Evolutionary conservation across 2,888 invertebrate genomes (phyloP).

Genomic region (Xestobium rufovillosum): DNA sequence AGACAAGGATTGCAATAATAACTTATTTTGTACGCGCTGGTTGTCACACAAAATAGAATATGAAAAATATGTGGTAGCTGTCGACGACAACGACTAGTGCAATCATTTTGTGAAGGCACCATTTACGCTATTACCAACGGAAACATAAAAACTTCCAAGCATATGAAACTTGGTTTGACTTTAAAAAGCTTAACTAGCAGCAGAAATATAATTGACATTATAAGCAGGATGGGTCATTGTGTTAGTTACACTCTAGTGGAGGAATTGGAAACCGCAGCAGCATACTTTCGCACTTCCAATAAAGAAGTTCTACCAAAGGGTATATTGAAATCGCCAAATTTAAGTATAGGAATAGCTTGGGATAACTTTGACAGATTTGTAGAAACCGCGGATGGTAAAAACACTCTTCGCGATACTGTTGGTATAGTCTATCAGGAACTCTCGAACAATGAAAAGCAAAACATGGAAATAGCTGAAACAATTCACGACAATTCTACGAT

Average conservation of each 20-base stretch:
- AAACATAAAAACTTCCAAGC: constrained; percentile 17
- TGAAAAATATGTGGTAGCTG: too few species aligned
- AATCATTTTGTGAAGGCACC: constrained; percentile 14
- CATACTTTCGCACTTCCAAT: constrained; percentile 11
- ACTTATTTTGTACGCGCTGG: too few species aligned
- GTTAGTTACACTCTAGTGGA: constrained; percentile 10
- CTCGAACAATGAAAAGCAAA: too few species aligned
- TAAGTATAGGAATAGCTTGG: constrained; percentile 18
- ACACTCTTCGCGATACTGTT: constrained; percentile 17
- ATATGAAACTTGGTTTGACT: constrained; percentile 11
- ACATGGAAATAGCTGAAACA: too few species aligned
- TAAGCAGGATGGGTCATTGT: constrained; percentile 10
- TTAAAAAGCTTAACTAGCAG: constrained; percentile 8
- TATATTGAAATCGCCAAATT: constrained; percentile 7
- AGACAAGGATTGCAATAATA: too few species aligned
- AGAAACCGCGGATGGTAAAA: constrained; percentile 18
- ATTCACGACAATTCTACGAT: too few species aligned
- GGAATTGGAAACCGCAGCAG: constrained; percentile 20
- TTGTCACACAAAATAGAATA: too few species aligned
- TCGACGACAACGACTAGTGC: constrained; percentile 12
- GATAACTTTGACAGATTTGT: constrained; percentile 23
- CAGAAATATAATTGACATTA: constrained; percentile 9
- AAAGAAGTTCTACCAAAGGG: constrained; percentile 15
- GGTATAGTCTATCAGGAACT: too few species aligned
- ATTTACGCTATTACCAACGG: constrained; percentile 17